Percentiles rank a stretch among this genome's conserved stretches.
These are phyloP conservation scores for Caenorhabditis tropicalis DNA, from an alignment of 1,140 invertebrate species.

Conservation along the genomic window DNA sequence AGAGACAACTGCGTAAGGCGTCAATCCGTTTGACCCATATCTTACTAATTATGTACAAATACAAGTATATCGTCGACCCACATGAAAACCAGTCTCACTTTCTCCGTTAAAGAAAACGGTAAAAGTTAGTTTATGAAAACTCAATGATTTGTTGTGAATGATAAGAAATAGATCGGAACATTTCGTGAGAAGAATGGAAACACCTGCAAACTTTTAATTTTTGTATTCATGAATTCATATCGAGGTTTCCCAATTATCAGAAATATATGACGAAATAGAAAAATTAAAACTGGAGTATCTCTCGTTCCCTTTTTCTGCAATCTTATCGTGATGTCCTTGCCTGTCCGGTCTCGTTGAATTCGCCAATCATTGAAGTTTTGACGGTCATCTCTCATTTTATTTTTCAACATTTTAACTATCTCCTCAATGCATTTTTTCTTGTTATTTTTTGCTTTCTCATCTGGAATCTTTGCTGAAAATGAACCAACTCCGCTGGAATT, in stretches of 20 bases:
- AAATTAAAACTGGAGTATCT: not conserved
- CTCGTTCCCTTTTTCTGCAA: not conserved
- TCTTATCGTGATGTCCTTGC: constrained; percentile 36
- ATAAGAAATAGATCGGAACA: not conserved
- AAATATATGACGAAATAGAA: too few species aligned
- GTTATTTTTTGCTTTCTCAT: not conserved
- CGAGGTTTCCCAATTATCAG: too few species aligned
- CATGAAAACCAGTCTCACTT: not conserved
- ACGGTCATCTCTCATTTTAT: not conserved
- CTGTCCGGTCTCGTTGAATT: not conserved
- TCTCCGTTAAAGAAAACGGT: not conserved
- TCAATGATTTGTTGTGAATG: not conserved
- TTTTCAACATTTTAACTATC: not conserved
- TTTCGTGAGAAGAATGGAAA: too few species aligned
- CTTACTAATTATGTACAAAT: constrained; percentile 19
- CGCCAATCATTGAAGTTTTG: not conserved
- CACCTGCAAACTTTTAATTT: too few species aligned
- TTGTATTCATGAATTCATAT: too few species aligned
- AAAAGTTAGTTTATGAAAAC: constrained; percentile 4
- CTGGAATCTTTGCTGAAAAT: not conserved
- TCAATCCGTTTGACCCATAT: constrained; percentile 6
- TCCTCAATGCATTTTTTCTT: not conserved
- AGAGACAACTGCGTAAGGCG: not conserved
- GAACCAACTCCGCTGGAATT: not conserved
- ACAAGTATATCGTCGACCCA: constrained; percentile 35